Evolutionary conservation across 2,888 invertebrate genomes (phyloP).

Genomic region (Drosophila mimetica): DNA sequence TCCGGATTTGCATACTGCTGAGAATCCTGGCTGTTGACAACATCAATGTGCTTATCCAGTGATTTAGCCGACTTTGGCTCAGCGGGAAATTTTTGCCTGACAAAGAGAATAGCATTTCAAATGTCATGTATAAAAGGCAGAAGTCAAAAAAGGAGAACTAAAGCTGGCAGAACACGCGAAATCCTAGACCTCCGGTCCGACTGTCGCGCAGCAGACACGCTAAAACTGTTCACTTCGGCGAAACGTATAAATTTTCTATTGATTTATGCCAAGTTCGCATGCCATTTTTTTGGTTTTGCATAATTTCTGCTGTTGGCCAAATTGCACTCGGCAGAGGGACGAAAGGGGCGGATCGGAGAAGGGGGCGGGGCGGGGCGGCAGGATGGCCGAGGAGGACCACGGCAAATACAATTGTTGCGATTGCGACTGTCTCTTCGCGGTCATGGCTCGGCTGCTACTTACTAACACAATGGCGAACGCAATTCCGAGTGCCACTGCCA

Average conservation of each 20-base stretch:
- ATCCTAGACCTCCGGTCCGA: slow-evolving; percentile 46
- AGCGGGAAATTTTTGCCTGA: slow-evolving; percentile 27
- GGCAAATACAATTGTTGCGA: slow-evolving; percentile 71
- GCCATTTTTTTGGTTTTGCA: slow-evolving; percentile 81
- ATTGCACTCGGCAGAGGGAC: slow-evolving; percentile 62
- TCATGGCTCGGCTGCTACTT: slow-evolving; percentile 52
- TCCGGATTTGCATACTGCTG: slow-evolving; percentile 12
- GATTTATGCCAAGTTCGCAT: slow-evolving; percentile 80
- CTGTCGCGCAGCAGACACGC: slow-evolving; percentile 47
- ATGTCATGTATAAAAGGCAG: slow-evolving; percentile 47
- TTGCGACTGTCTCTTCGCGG: slow-evolving; percentile 70
- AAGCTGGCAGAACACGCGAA: slow-evolving; percentile 49
- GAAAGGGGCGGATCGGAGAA: not conserved
- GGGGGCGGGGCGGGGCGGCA: not conserved
- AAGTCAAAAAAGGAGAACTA: slow-evolving; percentile 32
- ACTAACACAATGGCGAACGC: slow-evolving; percentile 43
- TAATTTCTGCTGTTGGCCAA: slow-evolving; percentile 76
- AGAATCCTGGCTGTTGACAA: slow-evolving; percentile 43
- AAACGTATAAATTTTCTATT: slow-evolving; percentile 80
- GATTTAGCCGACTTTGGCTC: slow-evolving; percentile 44
- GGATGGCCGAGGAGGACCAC: slow-evolving; percentile 45
- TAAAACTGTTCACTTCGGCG: slow-evolving; percentile 69
- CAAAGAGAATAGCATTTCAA: slow-evolving; percentile 51
- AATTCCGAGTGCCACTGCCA: slow-evolving; percentile 33
- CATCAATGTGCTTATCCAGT: slow-evolving; percentile 40